Evolutionary conservation across 1,140 invertebrate species (phyloP).

Genomic region (Pachypeltis micranthus): DNA sequence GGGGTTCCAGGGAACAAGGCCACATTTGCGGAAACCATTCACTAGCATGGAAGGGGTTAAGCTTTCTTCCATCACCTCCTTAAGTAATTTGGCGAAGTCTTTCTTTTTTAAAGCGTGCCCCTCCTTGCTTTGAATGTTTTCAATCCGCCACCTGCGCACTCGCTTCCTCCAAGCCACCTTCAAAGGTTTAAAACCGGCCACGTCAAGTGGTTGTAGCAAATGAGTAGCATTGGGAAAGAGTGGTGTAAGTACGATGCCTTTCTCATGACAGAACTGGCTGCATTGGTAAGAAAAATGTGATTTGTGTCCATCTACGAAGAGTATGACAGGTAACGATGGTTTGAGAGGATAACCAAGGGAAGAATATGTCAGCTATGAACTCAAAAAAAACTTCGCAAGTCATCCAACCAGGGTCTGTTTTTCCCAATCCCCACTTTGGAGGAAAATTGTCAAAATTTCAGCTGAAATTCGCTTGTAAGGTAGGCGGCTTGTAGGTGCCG

Average conservation of each 20-base stretch:
- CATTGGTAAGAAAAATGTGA: conserved; percentile 33
- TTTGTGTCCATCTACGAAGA: conserved; percentile 36
- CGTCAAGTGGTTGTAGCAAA: conserved; percentile 36
- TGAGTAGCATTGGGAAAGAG: conserved; percentile 37
- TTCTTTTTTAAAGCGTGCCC: conserved; percentile 24
- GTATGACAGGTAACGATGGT: conserved; percentile 29
- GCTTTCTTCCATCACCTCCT: conserved; percentile 8
- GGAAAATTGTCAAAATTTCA: too few relatives aligned
- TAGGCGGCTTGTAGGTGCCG: too few relatives aligned
- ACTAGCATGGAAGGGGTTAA: background rate
- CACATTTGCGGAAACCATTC: conserved; percentile 13
- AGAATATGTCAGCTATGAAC: conserved; percentile 18
- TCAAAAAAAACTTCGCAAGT: background rate
- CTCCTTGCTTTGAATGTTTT: conserved; percentile 23
- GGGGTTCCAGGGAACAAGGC: conserved; percentile 7
- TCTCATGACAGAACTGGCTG: conserved; percentile 33
- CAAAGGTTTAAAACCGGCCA: conserved; percentile 32
- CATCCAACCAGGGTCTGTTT: conserved; percentile 22
- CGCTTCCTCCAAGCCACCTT: conserved; percentile 33
- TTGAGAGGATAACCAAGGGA: conserved; percentile 21
- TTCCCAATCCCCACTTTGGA: conserved; percentile 34
- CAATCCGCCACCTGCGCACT: conserved; percentile 22
- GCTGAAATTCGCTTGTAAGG: too few relatives aligned
- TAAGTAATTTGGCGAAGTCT: conserved; percentile 18
- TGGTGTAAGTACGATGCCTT: conserved; percentile 33